Percentiles rank a stretch among this genome's conserved stretches.
Evolutionary conservation across 2,113 vertebrate species (phyloP).

Genomic region (Dasyprocta punctata): DNA sequence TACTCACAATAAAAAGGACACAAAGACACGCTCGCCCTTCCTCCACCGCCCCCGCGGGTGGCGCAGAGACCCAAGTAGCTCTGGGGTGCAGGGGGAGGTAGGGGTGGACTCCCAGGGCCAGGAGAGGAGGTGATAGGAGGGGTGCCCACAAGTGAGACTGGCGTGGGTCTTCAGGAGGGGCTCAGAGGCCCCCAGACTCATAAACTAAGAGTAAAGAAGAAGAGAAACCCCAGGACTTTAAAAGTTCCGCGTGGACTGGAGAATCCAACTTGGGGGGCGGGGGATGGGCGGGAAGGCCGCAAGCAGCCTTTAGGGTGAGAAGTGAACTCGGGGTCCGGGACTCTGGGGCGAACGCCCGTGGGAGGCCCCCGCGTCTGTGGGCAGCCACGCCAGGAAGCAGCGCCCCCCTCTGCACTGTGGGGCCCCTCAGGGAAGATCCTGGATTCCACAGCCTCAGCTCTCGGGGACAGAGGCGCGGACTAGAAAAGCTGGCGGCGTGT

Average conservation of each 20-base stretch:
- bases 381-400: not conserved
- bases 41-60: not conserved
- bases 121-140: not conserved
- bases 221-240: not conserved
- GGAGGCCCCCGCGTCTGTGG: not conserved
- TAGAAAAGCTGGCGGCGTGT: not conserved
- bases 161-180: not conserved
- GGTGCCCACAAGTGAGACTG: not conserved
- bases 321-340: not conserved
- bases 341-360: not conserved
- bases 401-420: not conserved
- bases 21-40: not conserved
- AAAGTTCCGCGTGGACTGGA: not conserved
- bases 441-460: not conserved
- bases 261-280: not conserved
- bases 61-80: not conserved
- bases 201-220: not conserved
- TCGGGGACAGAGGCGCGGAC: not conserved
- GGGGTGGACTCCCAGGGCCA: too few species aligned
- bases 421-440: not conserved
- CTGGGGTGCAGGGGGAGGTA: not conserved
- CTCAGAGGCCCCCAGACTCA: not conserved
- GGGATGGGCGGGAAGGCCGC: fast-evolving
- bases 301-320: not conserved
- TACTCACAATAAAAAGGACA: not conserved